Evolutionary conservation across 2,797 vertebrate species (phyloP), one percentile per base, ranked within the genome.

Genomic region (Ceryle rudis): DNA sequence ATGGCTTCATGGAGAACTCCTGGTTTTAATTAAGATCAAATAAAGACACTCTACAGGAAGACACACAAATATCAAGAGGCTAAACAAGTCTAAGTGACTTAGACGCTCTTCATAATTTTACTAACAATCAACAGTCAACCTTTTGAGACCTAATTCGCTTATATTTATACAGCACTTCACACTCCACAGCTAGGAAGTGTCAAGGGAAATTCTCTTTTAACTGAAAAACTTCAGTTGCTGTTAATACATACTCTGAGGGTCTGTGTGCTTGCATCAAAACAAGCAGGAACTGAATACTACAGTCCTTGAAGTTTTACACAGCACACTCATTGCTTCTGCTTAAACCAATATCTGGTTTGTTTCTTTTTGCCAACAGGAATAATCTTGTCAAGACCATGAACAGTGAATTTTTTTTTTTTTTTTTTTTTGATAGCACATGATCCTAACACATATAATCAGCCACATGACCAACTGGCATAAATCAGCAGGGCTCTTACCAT

Each of bases 201-300:
- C 88, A 80, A 9, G 37, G 52, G 67, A 93, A 93, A 89, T 82
- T 58, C 77, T 81, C 47, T 64, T 64, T 72, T 71, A 84, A 70
- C 60, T 51, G 70, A 66, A 89, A 94, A 81, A 73, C 66, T 95
- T 81, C 66, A 28, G 9, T 67, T 66, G 60, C 41, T 77, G 13
- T 55, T 91, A 37, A 47, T 37, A 62, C 19, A 83, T 21, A 31
- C 26, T 93, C 64, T 23, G 67, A 93, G 26, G 52, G 31, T 9
- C 71, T 44, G 60, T 33, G 29, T 21, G 29, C 69, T 90, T 49
- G 51, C 44, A 82, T 51, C 60, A 70, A 57, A 81, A 91, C 39
- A 72, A 64, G 58, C 37, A 58, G 37, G 20, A 70, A 67, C 20
- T 29, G 49, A 92, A 31, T 51, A 75, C 92, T 12, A 28, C 16